Percentiles rank a stretch among this genome's conserved stretches.
These are phyloP conservation scores for Sinodicranocentrus sp. DNA, from an alignment of 2,888 invertebrate genomes.

Conservation along the genomic window DNA sequence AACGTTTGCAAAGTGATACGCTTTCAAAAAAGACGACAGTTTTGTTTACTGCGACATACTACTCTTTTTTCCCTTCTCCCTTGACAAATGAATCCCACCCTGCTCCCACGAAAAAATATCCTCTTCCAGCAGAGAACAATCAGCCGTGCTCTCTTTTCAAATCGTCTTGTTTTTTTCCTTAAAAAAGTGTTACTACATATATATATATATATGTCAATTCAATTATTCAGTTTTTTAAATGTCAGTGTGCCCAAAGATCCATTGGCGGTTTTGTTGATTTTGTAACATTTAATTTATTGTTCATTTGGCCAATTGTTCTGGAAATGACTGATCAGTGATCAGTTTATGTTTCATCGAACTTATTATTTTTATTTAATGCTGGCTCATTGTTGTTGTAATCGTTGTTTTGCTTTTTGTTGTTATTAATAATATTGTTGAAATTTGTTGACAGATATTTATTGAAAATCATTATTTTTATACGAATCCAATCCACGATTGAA, in stretches of 20 bases:
- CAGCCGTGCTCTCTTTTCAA: constrained; percentile 63
- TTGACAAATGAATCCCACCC: constrained; percentile 67
- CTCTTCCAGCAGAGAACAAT: constrained; percentile 65
- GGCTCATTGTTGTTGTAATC: constrained; percentile 76
- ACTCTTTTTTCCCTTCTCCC: constrained; percentile 23
- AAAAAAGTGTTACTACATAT: constrained; percentile 30
- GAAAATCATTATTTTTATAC: constrained; percentile 70
- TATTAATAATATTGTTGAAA: constrained; percentile 73
- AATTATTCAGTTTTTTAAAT: constrained; percentile 24
- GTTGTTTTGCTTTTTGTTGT: constrained; percentile 68
- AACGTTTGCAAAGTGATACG: constrained; percentile 58
- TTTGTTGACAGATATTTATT: constrained; percentile 74
- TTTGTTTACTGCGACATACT: constrained; percentile 26
- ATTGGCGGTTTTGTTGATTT: constrained; percentile 38
- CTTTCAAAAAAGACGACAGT: constrained; percentile 36
- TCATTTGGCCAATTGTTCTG: constrained; percentile 61
- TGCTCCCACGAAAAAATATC: constrained; percentile 47
- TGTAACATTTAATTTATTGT: constrained; percentile 22
- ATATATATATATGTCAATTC: constrained; percentile 38
- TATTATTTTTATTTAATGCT: constrained; percentile 72
- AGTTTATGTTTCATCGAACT: constrained; percentile 53
- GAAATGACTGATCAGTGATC: constrained; percentile 65
- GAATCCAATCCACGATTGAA: constrained; percentile 60
- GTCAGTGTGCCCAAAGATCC: constrained; percentile 64
- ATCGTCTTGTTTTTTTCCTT: constrained; percentile 30